A percentile compares a stretch with the other conserved stretches of the same genome.
These are phyloP conservation scores for Philopedon plagiatum DNA, from an alignment of 2,888 invertebrate genomes.

Conservation along the genomic window DNA sequence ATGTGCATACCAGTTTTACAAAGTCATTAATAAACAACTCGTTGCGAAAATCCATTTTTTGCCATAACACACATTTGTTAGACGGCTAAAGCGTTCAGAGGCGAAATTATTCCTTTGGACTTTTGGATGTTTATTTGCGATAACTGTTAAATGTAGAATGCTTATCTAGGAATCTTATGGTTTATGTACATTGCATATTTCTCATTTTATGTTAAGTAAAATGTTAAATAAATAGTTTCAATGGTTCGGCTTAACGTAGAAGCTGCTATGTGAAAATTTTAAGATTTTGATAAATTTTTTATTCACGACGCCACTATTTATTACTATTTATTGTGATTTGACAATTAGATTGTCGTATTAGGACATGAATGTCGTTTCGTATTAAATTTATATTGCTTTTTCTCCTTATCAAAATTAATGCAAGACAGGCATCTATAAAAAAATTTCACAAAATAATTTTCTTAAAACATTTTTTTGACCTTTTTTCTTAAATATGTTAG, in stretches of 20 bases:
- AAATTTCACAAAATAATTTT: too few relatives aligned
- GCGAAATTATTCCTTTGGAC: neutral
- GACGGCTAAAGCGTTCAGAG: neutral
- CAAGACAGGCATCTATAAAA: too few relatives aligned
- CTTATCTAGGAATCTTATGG: neutral
- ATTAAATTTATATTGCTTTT: too few relatives aligned
- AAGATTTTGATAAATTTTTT: neutral
- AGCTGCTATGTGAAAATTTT: neutral
- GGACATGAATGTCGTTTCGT: too few relatives aligned
- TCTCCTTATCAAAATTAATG: too few relatives aligned
- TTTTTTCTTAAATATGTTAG: too few relatives aligned
- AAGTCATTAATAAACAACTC: constrained; percentile 39
- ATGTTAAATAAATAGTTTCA: constrained; percentile 13
- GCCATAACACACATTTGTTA: constrained; percentile 2
- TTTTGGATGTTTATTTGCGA: constrained; percentile 5
- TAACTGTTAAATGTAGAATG: neutral
- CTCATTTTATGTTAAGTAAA: neutral
- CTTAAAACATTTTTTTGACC: too few relatives aligned
- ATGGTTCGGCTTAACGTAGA: neutral
- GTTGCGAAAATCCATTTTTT: constrained; percentile 42
- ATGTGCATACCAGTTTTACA: constrained; percentile 37
- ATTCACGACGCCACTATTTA: too few relatives aligned
- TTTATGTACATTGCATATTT: constrained; percentile 3
- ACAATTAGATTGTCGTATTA: too few relatives aligned
- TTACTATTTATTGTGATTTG: too few relatives aligned